A percentile compares a stretch with the other conserved stretches of the same genome.
Conservation (phyloP, 2,888 invertebrate species). For the Idaea dimidiata region DNA sequence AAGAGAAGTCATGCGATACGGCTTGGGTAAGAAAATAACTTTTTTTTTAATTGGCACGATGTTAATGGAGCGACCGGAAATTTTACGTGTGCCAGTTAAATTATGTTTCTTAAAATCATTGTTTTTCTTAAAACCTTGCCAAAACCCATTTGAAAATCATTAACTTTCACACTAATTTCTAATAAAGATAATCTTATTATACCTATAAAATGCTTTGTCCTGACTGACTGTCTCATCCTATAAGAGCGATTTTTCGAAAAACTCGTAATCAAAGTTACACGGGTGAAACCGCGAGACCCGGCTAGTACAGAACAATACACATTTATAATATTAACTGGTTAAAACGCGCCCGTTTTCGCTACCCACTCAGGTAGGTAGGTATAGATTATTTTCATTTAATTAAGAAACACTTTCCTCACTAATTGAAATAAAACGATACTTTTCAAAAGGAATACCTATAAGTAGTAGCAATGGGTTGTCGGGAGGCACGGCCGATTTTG, state of each 20-base stretch:
- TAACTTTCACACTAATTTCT: not conserved
- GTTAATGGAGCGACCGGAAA: conserved; percentile 35
- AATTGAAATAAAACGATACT: not conserved
- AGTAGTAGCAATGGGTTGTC: conserved; percentile 5
- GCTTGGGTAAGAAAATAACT: not conserved
- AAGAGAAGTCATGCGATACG: not conserved
- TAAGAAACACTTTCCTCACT: not conserved
- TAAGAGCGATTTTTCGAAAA: no score
- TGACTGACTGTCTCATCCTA: no score
- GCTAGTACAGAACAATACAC: no score
- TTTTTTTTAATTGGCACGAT: conserved; percentile 37
- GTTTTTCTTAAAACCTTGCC: conserved; percentile 42
- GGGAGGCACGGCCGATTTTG: conserved; percentile 40
- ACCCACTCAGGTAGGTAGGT: no score
- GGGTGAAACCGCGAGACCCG: no score
- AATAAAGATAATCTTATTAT: no score
- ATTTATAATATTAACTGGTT: no score
- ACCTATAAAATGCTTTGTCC: no score
- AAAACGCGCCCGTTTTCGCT: not conserved
- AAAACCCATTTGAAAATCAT: conserved; percentile 25
- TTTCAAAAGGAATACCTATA: not conserved
- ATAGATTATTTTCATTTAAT: not conserved
- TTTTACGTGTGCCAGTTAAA: conserved; percentile 29
- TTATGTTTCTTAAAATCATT: conserved; percentile 22
- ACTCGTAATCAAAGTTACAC: no score